These are phyloP conservation scores for Amblyopsis rosae DNA, from an alignment of 2,113 vertebrate species.

Conservation along the genomic window DNA sequence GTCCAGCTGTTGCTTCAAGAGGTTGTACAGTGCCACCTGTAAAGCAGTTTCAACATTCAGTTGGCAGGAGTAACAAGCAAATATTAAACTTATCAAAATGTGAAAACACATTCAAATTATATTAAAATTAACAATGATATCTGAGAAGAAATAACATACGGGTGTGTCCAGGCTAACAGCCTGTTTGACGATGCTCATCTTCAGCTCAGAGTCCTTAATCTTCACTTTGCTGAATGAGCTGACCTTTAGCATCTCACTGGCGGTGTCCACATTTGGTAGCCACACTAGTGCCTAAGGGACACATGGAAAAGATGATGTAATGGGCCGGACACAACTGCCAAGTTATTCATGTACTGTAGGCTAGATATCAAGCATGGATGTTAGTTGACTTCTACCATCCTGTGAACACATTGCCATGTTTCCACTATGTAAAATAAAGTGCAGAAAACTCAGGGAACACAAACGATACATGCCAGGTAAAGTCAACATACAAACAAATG, in stretches of 20 bases:
- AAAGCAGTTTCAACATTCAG: not conserved
- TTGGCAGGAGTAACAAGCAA: not conserved
- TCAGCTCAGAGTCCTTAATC: constrained; percentile 44
- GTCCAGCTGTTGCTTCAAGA: constrained; percentile 51
- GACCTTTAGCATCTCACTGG: constrained; percentile 62
- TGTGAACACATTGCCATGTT: no score
- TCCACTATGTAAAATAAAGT: no score
- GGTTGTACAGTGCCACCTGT: constrained; percentile 71
- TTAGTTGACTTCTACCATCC: no score
- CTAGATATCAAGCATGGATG: no score
- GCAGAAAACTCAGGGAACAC: no score
- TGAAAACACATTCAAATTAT: no score
- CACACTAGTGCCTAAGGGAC: constrained; percentile 51
- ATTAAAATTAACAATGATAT: not conserved
- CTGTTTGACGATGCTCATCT: constrained; percentile 39
- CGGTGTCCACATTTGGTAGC: constrained; percentile 43
- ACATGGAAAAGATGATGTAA: not conserved
- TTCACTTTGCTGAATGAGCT: constrained; percentile 32
- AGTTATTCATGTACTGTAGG: no score
- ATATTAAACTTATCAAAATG: not conserved
- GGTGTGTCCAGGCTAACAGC: constrained; percentile 45
- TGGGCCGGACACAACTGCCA: no score
- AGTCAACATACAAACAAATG: no score
- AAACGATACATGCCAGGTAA: no score
- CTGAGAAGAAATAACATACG: constrained; percentile 31